Evolutionary conservation across 2,797 vertebrate species (phyloP).

Genomic region (Corythornis leucogaster): DNA sequence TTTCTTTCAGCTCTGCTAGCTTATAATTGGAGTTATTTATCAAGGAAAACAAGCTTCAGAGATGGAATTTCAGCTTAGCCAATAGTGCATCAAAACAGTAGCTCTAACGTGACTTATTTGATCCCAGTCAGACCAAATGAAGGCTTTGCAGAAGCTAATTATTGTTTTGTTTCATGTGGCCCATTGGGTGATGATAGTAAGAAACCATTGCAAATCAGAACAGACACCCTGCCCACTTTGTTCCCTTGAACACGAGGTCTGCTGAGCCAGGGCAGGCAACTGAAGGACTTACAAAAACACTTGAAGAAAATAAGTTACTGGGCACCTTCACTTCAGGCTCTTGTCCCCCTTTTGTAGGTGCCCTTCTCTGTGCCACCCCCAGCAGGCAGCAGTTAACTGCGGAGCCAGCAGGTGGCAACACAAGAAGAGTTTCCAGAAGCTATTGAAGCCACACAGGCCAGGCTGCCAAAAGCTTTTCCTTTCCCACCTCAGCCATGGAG

Average conservation of each 20-base stretch:
- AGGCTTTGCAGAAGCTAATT: background rate
- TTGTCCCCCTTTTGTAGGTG: background rate
- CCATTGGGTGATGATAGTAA: background rate
- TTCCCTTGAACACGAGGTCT: background rate
- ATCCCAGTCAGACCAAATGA: background rate
- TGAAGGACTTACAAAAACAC: background rate
- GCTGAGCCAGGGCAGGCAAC: background rate
- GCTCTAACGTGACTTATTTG: background rate
- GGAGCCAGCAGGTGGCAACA: slow-evolving; percentile 55
- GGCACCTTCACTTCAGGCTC: background rate
- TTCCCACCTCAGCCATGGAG: background rate
- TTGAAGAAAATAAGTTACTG: accelerated
- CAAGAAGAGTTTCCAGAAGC: background rate
- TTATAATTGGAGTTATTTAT: background rate
- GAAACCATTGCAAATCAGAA: background rate
- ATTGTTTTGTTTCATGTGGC: background rate
- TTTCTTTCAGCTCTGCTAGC: background rate
- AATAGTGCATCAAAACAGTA: background rate
- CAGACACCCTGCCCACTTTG: background rate
- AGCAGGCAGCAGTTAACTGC: background rate
- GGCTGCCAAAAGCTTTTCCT: background rate
- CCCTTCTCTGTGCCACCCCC: background rate
- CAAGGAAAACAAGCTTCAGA: background rate
- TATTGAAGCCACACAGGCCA: background rate
- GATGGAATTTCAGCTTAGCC: background rate